Evolutionary conservation across 2,888 invertebrate genomes (phyloP), one percentile per base, ranked within the genome.

Genomic region (Sicus ferrugineus): DNA sequence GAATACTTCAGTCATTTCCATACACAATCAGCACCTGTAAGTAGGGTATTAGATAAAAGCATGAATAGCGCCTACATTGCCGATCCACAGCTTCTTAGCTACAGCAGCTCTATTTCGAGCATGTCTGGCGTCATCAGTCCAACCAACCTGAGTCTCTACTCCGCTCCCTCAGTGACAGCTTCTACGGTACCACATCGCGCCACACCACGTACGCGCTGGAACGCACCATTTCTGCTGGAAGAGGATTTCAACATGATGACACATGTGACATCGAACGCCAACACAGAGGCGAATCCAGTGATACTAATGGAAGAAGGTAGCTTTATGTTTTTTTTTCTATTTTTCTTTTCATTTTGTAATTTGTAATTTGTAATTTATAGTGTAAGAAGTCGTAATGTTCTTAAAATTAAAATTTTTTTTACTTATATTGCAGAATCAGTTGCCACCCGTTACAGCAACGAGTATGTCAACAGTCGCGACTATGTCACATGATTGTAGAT

Each of bases 191-290:
- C 91, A 75, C 90, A 92, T 73, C 89, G 92, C 75, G 89, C 91
- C 76, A 90, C 91, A 71, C 90, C 91, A 73, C 89, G 93, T 76
- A 76, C 85, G 72, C 91, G 96, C 80, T 97, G 96, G 96, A 95
- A 92, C 83, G 90, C 93, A 66, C 92, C 94, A 66, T 96, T 96
- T 88, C 91, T 96, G 76, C 87, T 95, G 79, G 97, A 97, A 83
- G 97, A 97, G 83, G 97, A 97, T 87, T 97, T 97, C 87, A 95
- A 92, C 83, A 94, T 97, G 89, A 95, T 95, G 87, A 92, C 95
- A 65, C 93, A 88, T 79, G 89, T 90, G 42, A 88, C 89, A 52
- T 87, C 89, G 63, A 87, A 85, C 80, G 83, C 87, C 75, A 88
- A 88, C 76, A 88, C 89, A 48, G 90, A 90, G 76, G 88, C 89